These are phyloP conservation scores for Megaceryle torquata DNA, from an alignment of 2,113 vertebrate genomes.

Conservation along the genomic window DNA sequence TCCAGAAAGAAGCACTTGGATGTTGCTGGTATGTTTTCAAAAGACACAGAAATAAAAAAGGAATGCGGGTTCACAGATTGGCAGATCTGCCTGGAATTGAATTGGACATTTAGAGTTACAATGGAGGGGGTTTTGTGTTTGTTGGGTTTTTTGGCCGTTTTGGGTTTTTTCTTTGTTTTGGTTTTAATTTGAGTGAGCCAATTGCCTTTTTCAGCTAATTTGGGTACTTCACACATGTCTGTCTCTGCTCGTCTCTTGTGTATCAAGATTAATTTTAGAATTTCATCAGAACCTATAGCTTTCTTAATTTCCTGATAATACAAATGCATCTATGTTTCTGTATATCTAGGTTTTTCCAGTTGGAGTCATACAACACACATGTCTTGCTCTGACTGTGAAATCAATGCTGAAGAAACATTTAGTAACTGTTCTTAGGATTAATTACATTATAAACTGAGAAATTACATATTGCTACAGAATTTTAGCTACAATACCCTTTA, in stretches of 20 bases:
- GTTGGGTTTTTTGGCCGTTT: no score
- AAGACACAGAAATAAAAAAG: accelerated
- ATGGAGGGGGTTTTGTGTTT: no score
- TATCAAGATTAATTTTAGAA: background rate
- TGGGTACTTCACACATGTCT: background rate
- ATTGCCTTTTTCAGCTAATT: background rate
- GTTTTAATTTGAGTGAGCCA: background rate
- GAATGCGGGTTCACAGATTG: no score
- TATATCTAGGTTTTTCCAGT: background rate
- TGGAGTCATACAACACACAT: background rate
- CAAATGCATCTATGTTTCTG: accelerated
- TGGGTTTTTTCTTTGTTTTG: no score
- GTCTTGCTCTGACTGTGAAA: background rate
- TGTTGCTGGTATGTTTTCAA: background rate
- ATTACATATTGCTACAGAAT: background rate
- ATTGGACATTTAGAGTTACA: background rate
- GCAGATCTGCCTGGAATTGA: background rate
- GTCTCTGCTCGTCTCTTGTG: background rate
- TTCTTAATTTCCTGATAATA: background rate
- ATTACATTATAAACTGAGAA: background rate
- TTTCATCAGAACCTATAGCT: background rate
- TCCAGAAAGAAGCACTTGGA: accelerated
- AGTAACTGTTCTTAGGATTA: background rate
- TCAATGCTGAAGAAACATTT: background rate
- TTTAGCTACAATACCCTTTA: background rate